Evolutionary conservation across 2,888 invertebrate genomes (phyloP).

Genomic region (Diaperis boleti): DNA sequence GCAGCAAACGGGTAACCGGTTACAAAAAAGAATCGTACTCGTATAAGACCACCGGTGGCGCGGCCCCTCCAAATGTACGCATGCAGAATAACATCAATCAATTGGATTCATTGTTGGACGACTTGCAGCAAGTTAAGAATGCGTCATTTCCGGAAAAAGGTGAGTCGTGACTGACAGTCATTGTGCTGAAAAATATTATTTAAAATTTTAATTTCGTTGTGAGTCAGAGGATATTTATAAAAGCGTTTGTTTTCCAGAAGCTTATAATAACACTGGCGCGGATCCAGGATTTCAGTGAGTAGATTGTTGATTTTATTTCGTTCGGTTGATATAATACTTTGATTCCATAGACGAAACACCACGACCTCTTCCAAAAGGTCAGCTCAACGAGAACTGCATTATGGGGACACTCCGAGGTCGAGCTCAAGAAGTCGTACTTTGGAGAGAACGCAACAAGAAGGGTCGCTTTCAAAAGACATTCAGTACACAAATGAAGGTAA

Average conservation of each 20-base stretch:
- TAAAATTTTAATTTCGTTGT: constrained; percentile 61
- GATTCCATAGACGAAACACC: constrained; percentile 23
- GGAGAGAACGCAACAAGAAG: constrained; percentile 57
- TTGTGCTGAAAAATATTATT: constrained; percentile 55
- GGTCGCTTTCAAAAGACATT: constrained; percentile 57
- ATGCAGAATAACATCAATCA: constrained; percentile 77
- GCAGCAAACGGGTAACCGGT: constrained; percentile 60
- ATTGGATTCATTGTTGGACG: constrained; percentile 80
- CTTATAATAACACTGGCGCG: constrained; percentile 61
- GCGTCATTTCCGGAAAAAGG: constrained; percentile 56
- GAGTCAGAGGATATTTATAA: constrained; percentile 53
- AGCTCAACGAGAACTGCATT: constrained; percentile 63
- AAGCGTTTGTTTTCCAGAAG: constrained; percentile 60
- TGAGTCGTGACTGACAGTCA: constrained; percentile 33
- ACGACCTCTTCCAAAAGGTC: constrained; percentile 51
- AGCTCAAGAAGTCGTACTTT: constrained; percentile 57
- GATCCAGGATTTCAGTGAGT: constrained; percentile 64
- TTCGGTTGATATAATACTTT: neutral
- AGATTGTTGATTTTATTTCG: constrained; percentile 40
- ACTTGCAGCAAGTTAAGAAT: constrained; percentile 71
- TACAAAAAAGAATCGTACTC: constrained; percentile 64
- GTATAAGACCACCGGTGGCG: constrained; percentile 56
- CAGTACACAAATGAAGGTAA: constrained; percentile 59
- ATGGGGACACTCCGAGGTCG: constrained; percentile 60
- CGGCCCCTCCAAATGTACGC: constrained; percentile 58